Percentiles rank a stretch among this genome's conserved stretches.
Evolutionary conservation across 53 echinoderm and acorn worm genomes (phyloP).

Genomic region (Echinometra lucunter): DNA sequence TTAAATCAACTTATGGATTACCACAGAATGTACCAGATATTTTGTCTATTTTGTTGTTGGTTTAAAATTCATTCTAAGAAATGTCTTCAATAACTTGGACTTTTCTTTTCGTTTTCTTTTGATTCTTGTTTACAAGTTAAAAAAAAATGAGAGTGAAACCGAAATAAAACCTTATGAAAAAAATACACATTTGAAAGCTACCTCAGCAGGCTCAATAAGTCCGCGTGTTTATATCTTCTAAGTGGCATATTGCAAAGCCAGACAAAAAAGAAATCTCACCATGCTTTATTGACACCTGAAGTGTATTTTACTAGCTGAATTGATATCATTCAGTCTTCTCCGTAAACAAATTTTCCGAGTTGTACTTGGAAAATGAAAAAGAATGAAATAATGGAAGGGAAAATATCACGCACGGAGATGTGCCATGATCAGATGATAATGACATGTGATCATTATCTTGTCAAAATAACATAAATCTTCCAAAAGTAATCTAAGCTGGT

Average conservation of each 20-base stretch:
- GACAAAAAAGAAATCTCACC: neutral
- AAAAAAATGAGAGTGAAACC: neutral
- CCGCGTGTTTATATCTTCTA: neutral
- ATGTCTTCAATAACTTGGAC: too few relatives aligned
- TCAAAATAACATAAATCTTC: neutral
- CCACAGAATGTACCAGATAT: too few relatives aligned
- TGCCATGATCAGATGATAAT: neutral
- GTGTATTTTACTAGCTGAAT: neutral
- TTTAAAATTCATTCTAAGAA: too few relatives aligned
- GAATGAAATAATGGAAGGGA: neutral
- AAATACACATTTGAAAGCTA: neutral
- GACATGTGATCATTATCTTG: neutral
- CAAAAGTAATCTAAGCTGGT: neutral
- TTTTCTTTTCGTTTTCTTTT: too few relatives aligned
- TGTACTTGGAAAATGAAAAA: neutral
- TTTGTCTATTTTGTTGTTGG: too few relatives aligned
- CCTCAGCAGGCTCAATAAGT: neutral
- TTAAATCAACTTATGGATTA: too few relatives aligned
- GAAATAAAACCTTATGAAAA: neutral
- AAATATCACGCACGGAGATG: neutral
- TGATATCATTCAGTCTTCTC: neutral
- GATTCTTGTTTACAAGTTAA: too few relatives aligned
- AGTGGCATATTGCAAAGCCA: neutral
- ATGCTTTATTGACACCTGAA: neutral
- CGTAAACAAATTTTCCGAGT: neutral